Base-by-base conservation (phyloP, 2,113 vertebrate species). In the Callaeas wilsoni region DNA sequence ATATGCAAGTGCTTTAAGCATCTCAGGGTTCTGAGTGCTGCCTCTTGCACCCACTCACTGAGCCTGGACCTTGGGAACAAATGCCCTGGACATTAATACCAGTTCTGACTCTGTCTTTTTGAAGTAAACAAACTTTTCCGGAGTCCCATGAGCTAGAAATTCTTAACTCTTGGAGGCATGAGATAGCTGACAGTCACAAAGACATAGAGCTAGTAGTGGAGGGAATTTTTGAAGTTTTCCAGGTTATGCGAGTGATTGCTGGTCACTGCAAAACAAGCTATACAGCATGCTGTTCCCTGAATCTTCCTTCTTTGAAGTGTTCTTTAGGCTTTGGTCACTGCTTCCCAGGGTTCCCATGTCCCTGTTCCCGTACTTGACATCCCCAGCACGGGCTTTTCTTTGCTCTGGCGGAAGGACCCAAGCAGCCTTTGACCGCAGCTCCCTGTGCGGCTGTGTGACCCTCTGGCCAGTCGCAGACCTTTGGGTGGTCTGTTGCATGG, bases 401-500 rank as follows among this genome's bases (percentile, higher is more conserved):
- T 44, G 12, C 35, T 63, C 16, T 0, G 1, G 52, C 53, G 32
- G 59, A 57, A 59, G 39, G 50, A 63, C 62, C 44, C 41, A 32
- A 63, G 62, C 26, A 69, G 75, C 23, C 42, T 69, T 73, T 1
- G 8, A 35, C 73, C 83, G 39, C 35, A 0, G 0, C 35, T 90
- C 42, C 46, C 37, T 46, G 57, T 57, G 57, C 57, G 73, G 35
- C 78, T 57, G 41, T 47, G 85, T 92, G 88, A 87, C 62, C 30
- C 80, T 35, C 79, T 74, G 69, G 21, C 71, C 50, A 27, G 46
- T 9, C 1, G 0, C 75, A 81, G 91, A 65, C 83, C 85, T 50
- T 62, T 44, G 69, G 96, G 92, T 97, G 95, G 95, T 77, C 96
- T 94, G 95, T 96, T 97, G 94, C 47, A 0, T 74, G 71, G 90